phyloP scores from a whole-genome alignment of 2,113 vertebrate genomes.

The Periophthalmus modestus region DNA sequence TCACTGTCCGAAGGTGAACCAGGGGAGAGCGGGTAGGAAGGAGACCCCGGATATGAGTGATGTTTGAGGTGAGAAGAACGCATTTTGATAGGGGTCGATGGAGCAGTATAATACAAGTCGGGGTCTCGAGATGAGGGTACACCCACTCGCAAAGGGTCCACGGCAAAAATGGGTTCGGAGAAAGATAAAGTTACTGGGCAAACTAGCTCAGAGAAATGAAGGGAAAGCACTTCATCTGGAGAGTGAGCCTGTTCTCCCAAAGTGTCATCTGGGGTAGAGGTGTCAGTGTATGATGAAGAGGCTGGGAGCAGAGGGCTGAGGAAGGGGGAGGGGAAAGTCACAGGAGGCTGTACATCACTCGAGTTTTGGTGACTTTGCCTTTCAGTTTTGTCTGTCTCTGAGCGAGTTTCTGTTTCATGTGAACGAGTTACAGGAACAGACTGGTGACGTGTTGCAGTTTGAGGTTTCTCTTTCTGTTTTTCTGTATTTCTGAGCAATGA shows the following conservation, averaged over 20 bases:
- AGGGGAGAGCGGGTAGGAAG: conserved; percentile 73
- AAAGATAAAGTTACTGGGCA: conserved; percentile 77
- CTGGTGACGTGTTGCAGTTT: conserved; percentile 34
- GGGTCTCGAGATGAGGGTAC: conserved; percentile 75
- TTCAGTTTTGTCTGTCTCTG: conserved; percentile 61
- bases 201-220: conserved; percentile 72
- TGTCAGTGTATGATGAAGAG: conserved; percentile 44
- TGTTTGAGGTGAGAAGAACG: conserved; percentile 73
- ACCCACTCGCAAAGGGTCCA: conserved; percentile 76
- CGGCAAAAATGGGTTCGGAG: conserved; percentile 75
- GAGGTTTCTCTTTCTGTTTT: conserved; percentile 46
- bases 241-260: conserved; percentile 65
- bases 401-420: conserved; percentile 45
- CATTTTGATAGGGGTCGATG: conserved; percentile 87
- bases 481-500: conserved; percentile 76
- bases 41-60: conserved; percentile 69
- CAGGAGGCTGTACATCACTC: conserved; percentile 50
- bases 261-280: conserved; percentile 44
- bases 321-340: conserved; percentile 21
- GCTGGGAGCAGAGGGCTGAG: conserved; percentile 28
- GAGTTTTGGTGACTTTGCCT: conserved; percentile 24
- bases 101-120: conserved; percentile 89
- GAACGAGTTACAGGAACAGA: conserved; percentile 45
- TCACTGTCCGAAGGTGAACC: conserved; percentile 77
- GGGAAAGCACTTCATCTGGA: conserved; percentile 89